A percentile compares a stretch with the other conserved stretches of the same genome.
Conservation (phyloP, 2,797 vertebrate species). For the Enteromius argenteus region DNA sequence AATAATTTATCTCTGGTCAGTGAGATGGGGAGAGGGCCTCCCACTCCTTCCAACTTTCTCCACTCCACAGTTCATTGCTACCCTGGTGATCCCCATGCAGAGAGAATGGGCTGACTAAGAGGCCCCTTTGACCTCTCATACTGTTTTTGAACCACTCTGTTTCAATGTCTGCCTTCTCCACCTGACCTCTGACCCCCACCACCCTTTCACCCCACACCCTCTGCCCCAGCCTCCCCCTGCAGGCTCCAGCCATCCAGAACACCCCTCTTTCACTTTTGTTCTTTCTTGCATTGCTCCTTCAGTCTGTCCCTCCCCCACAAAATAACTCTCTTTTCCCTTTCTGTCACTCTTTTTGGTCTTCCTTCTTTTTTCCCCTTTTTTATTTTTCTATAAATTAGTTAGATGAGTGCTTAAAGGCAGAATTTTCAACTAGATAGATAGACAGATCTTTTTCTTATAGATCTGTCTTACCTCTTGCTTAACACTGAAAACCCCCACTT, state of each 20-base stretch:
- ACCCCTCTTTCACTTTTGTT: conserved; percentile 30
- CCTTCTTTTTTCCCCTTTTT: neutral
- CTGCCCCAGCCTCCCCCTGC: conserved; percentile 51
- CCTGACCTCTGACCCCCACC: conserved; percentile 71
- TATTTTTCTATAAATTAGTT: neutral
- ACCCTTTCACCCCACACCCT: conserved; percentile 8
- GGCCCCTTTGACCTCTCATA: conserved; percentile 73
- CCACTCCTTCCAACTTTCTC: conserved; percentile 1
- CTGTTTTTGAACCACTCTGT: conserved; percentile 75
- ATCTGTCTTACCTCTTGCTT: neutral
- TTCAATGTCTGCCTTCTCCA: conserved; percentile 76
- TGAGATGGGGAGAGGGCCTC: neutral
- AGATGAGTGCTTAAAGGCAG: neutral
- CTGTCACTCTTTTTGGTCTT: neutral
- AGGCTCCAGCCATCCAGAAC: conserved; percentile 21
- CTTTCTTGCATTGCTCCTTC: neutral
- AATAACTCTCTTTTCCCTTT: neutral
- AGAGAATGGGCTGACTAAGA: conserved; percentile 67
- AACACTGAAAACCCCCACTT: no score
- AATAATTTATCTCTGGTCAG: neutral
- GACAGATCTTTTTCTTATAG: neutral
- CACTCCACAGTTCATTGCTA: conserved; percentile 52
- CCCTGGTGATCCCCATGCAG: conserved; percentile 62
- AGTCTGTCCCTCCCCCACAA: neutral
- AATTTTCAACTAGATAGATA: neutral